Conservation (phyloP, 2,797 vertebrate species). For the Notolepis coatsorum region DNA sequence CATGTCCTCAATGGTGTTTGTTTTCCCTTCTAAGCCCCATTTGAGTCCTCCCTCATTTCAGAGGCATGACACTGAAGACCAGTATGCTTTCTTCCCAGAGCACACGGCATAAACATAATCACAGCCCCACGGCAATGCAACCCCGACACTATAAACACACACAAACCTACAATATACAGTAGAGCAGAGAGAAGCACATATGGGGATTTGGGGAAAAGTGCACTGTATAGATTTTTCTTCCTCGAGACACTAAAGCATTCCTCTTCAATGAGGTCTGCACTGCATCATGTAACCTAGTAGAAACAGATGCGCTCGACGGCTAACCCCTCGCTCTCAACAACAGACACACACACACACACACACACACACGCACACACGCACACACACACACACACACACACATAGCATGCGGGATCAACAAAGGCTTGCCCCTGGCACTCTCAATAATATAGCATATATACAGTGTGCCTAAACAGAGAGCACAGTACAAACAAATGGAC, state of each 20-base stretch:
- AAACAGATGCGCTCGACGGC: constrained; percentile 71
- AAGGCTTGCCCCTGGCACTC: constrained; percentile 24
- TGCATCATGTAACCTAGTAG: constrained; percentile 54
- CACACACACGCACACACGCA: too few relatives aligned
- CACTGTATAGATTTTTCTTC: constrained; percentile 53
- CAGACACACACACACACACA: too few relatives aligned
- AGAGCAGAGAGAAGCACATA: constrained; percentile 37
- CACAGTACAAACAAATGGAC: constrained; percentile 24
- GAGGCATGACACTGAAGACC: constrained; percentile 51
- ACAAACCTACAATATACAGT: constrained; percentile 42
- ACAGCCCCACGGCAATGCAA: constrained; percentile 53
- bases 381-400: too few relatives aligned
- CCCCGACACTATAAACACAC: constrained; percentile 60
- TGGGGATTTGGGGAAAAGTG: constrained; percentile 31
- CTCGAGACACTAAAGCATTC: constrained; percentile 65
- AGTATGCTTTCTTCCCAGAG: constrained; percentile 51
- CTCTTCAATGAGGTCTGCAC: constrained; percentile 64
- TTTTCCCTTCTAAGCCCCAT: constrained; percentile 46
- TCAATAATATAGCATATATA: constrained; percentile 24
- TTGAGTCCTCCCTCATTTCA: constrained; percentile 30
- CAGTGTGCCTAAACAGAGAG: not conserved
- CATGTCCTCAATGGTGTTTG: constrained; percentile 42
- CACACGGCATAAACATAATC: constrained; percentile 70
- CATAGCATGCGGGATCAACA: constrained; percentile 24
- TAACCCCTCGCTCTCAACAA: too few relatives aligned